Evolutionary conservation across 1,140 invertebrate species (phyloP).

Genomic region (silkworm (Bombyx mori)): DNA sequence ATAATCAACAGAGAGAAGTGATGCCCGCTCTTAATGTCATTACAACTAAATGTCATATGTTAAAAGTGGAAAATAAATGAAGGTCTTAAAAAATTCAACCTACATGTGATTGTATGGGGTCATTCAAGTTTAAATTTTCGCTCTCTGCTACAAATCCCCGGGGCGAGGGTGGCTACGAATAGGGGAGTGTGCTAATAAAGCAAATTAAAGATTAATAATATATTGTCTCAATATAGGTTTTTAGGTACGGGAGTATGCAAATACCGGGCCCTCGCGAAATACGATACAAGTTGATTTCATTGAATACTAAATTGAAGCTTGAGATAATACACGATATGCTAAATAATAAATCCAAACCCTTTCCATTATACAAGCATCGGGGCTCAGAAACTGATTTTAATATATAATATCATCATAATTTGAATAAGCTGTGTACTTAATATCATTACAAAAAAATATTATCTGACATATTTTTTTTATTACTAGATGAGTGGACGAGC

Average conservation of each 20-base stretch:
- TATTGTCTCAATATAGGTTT: slow-evolving; percentile 65
- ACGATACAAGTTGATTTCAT: slow-evolving; percentile 37
- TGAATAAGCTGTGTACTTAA: too few relatives aligned
- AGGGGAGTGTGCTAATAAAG: slow-evolving; percentile 64
- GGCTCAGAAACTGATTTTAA: too few relatives aligned
- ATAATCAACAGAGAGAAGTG: too few relatives aligned
- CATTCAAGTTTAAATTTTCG: slow-evolving; percentile 68
- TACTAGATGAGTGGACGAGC: too few relatives aligned
- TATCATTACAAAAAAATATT: not conserved
- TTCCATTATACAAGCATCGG: too few relatives aligned
- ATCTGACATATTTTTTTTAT: too few relatives aligned
- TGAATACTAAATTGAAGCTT: slow-evolving; percentile 17
- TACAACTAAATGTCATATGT: too few relatives aligned
- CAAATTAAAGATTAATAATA: slow-evolving; percentile 72
- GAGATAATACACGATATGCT: not conserved
- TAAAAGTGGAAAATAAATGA: too few relatives aligned
- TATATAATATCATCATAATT: too few relatives aligned
- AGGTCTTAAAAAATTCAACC: slow-evolving; percentile 25
- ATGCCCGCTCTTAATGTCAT: too few relatives aligned
- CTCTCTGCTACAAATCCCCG: slow-evolving; percentile 49
- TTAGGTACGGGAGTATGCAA: slow-evolving; percentile 54
- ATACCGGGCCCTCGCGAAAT: slow-evolving; percentile 45
- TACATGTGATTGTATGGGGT: slow-evolving; percentile 41
- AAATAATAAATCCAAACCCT: too few relatives aligned
- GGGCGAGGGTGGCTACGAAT: slow-evolving; percentile 33